Evolutionary conservation across 2,888 invertebrate genomes (phyloP).

Genomic region (Oligia latruncula): DNA sequence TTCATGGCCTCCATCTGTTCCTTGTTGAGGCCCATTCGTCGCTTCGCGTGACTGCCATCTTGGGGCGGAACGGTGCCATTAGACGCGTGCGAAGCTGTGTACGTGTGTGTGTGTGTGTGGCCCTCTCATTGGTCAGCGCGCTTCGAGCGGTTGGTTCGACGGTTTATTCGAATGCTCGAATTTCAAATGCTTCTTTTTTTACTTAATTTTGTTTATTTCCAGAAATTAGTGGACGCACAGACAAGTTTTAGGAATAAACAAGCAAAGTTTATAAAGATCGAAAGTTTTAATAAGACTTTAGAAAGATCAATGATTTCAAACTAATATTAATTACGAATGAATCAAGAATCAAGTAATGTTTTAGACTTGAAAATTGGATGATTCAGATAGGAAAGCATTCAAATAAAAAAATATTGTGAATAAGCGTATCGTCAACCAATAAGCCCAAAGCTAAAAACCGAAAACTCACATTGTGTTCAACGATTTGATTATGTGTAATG

Average conservation of each 20-base stretch:
- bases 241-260: conserved; percentile 16
- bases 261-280: conserved; percentile 3
- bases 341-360: conserved; percentile 6
- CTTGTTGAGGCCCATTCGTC: conserved; percentile 90
- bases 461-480: conserved; percentile 25
- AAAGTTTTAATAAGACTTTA: not conserved
- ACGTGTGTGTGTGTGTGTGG: conserved; percentile 63
- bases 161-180: conserved; percentile 54
- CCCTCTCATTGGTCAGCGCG: conserved; percentile 63
- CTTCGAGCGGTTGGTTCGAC: conserved; percentile 28
- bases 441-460: conserved; percentile 63
- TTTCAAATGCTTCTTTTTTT: not conserved
- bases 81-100: conserved; percentile 80
- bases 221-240: conserved; percentile 14
- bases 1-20: conserved; percentile 90
- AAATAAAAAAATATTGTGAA: conserved; percentile 51
- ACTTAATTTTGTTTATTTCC: not conserved
- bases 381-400: conserved; percentile 49
- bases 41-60: conserved; percentile 91
- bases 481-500: conserved; percentile 20
- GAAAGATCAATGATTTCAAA: conserved; percentile 13
- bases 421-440: conserved; percentile 65
- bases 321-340: conserved; percentile 5
- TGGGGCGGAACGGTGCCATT: conserved; percentile 87
- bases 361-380: not conserved